Evolutionary conservation across 37 sponge, comb jelly and placozoan species (phyloP).

Genomic region (Spongilla lacustris): DNA sequence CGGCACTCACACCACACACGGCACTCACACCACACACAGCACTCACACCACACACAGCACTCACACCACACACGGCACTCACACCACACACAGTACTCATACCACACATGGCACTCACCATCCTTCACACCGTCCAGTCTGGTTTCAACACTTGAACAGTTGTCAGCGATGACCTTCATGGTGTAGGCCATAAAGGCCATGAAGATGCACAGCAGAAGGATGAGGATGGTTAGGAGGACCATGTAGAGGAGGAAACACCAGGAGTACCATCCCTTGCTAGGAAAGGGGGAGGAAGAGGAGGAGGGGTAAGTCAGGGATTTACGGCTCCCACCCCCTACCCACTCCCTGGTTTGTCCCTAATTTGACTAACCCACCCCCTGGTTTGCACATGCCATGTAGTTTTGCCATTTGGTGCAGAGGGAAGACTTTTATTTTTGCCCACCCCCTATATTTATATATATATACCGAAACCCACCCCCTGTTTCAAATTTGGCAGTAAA

Average conservation of each 20-base stretch:
- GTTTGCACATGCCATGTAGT: too few species aligned
- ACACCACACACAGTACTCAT: too few species aligned
- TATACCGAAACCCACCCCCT: too few species aligned
- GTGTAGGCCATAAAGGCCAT: slow-evolving; percentile 42
- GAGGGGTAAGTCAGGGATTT: neutral
- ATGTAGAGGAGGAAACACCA: slow-evolving; percentile 44
- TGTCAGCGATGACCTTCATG: neutral
- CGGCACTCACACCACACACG: neutral
- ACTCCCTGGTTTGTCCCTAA: too few species aligned
- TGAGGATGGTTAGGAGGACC: slow-evolving; percentile 26
- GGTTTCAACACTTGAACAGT: neutral
- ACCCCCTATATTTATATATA: too few species aligned
- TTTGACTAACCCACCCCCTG: too few species aligned
- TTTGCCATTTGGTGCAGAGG: too few species aligned
- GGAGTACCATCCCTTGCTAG: slow-evolving; percentile 8
- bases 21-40: neutral
- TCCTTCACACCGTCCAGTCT: neutral
- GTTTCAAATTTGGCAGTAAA: too few species aligned
- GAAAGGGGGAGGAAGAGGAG: neutral
- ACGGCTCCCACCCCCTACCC: neutral
- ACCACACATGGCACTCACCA: too few species aligned
- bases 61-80: neutral
- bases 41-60: neutral
- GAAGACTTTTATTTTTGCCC: too few species aligned
- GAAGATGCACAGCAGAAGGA: slow-evolving; percentile 19